A percentile compares a stretch with the other conserved stretches of the same genome.
Evolutionary conservation across 1,140 invertebrate genomes (phyloP).

Genomic region (Drosophila mayri): DNA sequence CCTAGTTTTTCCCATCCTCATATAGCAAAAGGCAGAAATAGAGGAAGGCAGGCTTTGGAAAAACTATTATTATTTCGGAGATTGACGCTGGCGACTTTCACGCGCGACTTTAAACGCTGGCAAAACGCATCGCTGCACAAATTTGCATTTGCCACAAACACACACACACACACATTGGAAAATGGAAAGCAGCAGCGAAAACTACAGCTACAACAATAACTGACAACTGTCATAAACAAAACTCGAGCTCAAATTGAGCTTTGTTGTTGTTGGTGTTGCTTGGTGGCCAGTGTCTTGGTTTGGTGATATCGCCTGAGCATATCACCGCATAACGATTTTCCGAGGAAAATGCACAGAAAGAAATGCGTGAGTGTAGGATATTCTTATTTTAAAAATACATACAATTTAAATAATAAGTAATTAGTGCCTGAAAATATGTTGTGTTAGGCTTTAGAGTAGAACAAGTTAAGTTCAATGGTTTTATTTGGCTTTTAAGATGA

Average conservation of each 20-base stretch:
- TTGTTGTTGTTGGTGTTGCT: constrained; percentile 40
- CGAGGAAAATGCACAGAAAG: constrained; percentile 7
- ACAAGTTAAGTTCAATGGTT: neutral
- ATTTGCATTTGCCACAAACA: constrained; percentile 66
- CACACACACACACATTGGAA: constrained; percentile 28
- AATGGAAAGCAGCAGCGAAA: constrained; percentile 73
- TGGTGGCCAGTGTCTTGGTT: constrained; percentile 38
- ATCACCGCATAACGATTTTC: constrained; percentile 55
- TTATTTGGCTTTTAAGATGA: neutral
- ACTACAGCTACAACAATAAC: constrained; percentile 39
- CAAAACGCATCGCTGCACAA: constrained; percentile 79
- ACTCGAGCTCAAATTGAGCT: constrained; percentile 78
- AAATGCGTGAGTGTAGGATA: neutral
- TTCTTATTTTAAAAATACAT: too few relatives aligned
- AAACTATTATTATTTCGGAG: constrained; percentile 44
- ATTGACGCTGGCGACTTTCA: constrained; percentile 59
- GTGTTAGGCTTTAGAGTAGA: neutral
- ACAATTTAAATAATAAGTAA: neutral
- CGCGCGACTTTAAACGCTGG: constrained; percentile 70
- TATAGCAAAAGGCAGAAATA: neutral
- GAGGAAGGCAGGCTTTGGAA: neutral
- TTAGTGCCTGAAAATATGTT: too few relatives aligned
- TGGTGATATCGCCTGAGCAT: constrained; percentile 62
- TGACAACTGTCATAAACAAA: constrained; percentile 81
- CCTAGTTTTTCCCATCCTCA: constrained; percentile 2